Percentiles rank a stretch among this genome's conserved stretches.
These are phyloP conservation scores for Climacteris rufus DNA, from an alignment of 2,113 vertebrate species.

Conservation along the genomic window DNA sequence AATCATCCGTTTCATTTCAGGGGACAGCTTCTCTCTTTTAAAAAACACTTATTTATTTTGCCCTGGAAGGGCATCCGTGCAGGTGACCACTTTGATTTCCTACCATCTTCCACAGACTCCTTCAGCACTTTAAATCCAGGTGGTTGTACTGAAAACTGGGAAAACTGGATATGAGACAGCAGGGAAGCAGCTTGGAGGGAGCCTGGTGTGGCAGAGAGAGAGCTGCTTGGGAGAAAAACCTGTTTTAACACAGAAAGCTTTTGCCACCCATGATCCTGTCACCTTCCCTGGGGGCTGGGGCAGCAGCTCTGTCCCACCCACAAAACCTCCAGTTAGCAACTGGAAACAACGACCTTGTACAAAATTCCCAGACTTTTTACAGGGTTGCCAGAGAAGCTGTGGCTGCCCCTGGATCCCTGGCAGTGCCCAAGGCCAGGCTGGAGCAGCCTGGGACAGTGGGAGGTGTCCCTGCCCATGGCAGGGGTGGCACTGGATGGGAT, in stretches of 20 bases:
- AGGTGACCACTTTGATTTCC: neutral
- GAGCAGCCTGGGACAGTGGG: neutral
- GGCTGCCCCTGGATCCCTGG: neutral
- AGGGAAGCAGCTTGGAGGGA: neutral
- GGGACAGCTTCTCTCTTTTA: neutral
- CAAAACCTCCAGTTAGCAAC: neutral
- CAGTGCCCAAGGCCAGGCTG: neutral
- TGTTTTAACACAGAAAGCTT: neutral
- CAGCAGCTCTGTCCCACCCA: no score
- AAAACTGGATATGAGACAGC: neutral
- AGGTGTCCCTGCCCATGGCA: neutral
- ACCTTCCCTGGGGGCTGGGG: neutral
- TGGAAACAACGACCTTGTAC: neutral
- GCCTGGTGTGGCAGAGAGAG: accelerated
- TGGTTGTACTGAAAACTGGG: neutral
- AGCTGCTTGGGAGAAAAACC: neutral
- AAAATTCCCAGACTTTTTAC: neutral
- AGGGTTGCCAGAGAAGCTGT: neutral
- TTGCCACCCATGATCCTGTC: neutral
- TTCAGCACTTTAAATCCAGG: neutral
- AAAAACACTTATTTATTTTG: neutral
- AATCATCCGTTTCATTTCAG: neutral
- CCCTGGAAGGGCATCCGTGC: neutral
- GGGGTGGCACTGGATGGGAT: neutral
- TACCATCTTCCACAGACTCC: accelerated